Conservation (phyloP, 2,113 vertebrate genomes). For the Zingel zingel region DNA sequence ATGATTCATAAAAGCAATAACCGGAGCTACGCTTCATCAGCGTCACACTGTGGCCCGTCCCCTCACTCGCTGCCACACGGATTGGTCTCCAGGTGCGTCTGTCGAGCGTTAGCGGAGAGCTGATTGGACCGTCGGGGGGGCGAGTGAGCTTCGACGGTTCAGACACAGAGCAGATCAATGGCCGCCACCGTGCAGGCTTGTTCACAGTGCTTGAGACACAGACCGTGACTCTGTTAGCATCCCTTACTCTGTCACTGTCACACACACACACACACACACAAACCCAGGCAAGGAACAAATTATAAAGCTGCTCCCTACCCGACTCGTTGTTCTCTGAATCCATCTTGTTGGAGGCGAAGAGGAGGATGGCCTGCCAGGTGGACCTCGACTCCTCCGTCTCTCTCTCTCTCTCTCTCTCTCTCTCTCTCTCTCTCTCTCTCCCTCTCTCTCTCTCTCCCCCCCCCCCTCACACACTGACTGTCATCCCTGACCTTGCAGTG, state of each 20-base stretch:
- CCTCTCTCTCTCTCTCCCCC: neutral
- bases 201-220: neutral
- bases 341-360: conserved; percentile 60
- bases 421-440: neutral
- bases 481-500: conserved; percentile 78
- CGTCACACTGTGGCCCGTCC: no score
- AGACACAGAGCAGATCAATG: neutral
- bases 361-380: conserved; percentile 61
- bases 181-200: conserved; percentile 16
- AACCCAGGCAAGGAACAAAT: neutral
- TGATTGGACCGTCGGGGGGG: neutral
- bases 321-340: conserved; percentile 73
- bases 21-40: no score
- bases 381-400: conserved; percentile 41
- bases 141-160: neutral
- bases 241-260: neutral
- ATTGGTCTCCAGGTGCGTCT: neutral
- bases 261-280: conserved; percentile 15
- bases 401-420: neutral
- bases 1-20: conserved; percentile 16
- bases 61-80: neutral
- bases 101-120: neutral
- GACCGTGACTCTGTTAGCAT: conserved; percentile 16
- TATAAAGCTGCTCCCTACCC: conserved; percentile 66
- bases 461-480: conserved; percentile 17